Base-by-base conservation (phyloP, 2,797 vertebrate genomes). In the Intellagama lesueurii region DNA sequence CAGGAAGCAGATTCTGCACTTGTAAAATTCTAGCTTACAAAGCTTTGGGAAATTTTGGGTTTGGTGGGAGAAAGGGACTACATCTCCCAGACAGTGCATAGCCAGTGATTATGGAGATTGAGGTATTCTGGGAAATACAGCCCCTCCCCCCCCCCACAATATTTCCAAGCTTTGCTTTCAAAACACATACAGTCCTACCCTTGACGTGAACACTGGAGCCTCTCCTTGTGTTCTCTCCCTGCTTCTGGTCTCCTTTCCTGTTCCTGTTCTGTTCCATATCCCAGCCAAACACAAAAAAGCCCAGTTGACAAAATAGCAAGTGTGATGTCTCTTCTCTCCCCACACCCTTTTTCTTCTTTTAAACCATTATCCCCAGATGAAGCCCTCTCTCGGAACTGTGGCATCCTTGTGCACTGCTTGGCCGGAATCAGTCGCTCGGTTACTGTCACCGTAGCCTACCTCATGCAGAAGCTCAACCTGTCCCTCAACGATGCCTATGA, bases 371-470 rank as follows among this genome's bases (percentile, higher is more conserved):
- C 32, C 79, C 69, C 87, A 96, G 96, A 96, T 12, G 95, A 96
- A 89, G 96, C 96, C 87, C 92, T 95, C 85, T 94, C 95, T 64
- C 95, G 94, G 91, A 95, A 96, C 91, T 95, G 94, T 26, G 96
- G 96, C 35, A 94, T 96, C 86, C 96, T 96, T 40, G 96, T 96
- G n/a, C 96, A 96, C 89, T 96, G 96, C 92, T 88, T 96, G 92
- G 96, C 96, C 0, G 96, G 96, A 1, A 94, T 96, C 90, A 96
- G 96, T 91, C 95, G 96, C 86, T 96, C 96, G 0, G 96, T 96
- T 86, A 96, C 96, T 0, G 96, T 96, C 90, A 96, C 95, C 0
- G 95, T 96, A 83, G 96, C 96, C 94, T 96, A 96, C 95, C 96
- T 96, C 95, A 96, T 96, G 96, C 96, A 96, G 92, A 96, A 94